Evolutionary conservation across 1,140 invertebrate species (phyloP), one percentile per base, ranked within the genome.

Genomic region (Phocides pigmalion): DNA sequence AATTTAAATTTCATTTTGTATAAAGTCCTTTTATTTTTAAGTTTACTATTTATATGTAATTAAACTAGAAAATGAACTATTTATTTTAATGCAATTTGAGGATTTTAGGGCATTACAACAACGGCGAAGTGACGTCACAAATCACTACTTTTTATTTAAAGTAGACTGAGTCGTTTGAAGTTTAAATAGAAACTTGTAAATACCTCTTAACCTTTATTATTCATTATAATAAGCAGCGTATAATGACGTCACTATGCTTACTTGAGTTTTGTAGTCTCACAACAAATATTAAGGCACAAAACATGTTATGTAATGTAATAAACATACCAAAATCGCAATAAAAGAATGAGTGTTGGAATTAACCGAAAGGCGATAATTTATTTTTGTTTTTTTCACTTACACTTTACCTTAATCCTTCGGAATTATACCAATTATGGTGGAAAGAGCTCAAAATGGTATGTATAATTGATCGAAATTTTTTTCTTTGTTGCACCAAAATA

Each of bases 301-400:
- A 79, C 70, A 74, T 79, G 70, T 82, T 72, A 72, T 84, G 69
- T 81, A 80, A 83, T 85, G 75, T 78, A 76, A 77, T 76, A 63
- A 72, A 69, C 53, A 84, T 86, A 89, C 83, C 81, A 88, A 88
- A 88, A 85, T 81, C 79, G 81, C 76, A 91, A 91, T 91, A 87
- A 91, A 89, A 85, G 83, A 89, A 89, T 89, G 84, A 91, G 86
- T 91, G 89, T 89, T 89, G 85, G 80, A 89, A 89, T 89, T 89
- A 91, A 89, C 83, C 82, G 85, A 87, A 76, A 87, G 79, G 77
- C 81, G 78, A 87, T 70, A 85, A 81, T 76, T 77, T 77, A 75
- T 79, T 83, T 76, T 86, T 87, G 82, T 79, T 67, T 77, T 80
- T 86, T 83, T 76, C 67, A 70, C 68, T 81, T 79, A 68, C 73